phyloP scores from a whole-genome alignment of 2,888 invertebrate genomes.

The Theodoxus fluviatilis region DNA sequence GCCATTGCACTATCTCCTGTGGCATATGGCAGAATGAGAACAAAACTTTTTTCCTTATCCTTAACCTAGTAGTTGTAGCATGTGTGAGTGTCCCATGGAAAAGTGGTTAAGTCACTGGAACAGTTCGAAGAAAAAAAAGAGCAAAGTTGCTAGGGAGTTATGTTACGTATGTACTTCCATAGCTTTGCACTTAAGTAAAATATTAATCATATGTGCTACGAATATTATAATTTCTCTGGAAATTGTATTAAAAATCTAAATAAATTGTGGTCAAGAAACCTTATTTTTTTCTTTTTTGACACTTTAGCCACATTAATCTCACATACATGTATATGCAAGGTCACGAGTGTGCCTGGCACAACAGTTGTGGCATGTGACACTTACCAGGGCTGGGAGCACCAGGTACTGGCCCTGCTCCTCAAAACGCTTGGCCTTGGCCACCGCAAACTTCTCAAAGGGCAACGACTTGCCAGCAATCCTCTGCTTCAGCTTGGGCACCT shows the following conservation, averaged over 20 bases:
- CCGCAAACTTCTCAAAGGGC: conserved; percentile 95
- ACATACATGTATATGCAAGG: no score
- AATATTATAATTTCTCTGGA: background rate
- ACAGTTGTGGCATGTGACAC: conserved; percentile 38
- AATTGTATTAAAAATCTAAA: background rate
- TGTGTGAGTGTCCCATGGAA: no score
- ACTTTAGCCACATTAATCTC: background rate
- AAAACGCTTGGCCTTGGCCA: conserved; percentile 84
- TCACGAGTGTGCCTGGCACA: background rate
- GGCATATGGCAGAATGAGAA: no score
- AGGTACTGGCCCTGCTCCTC: conserved; percentile 77
- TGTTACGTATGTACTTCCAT: no score
- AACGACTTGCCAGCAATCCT: conserved; percentile 94
- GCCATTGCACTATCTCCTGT: no score
- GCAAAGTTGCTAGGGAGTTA: no score
- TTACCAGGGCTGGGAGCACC: conserved; percentile 78
- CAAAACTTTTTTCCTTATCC: no score
- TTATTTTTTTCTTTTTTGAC: background rate
- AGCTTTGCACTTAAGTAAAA: no score
- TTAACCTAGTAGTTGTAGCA: no score
- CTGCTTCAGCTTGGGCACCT: conserved; percentile 83
- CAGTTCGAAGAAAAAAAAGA: no score
- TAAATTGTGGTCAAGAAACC: background rate
- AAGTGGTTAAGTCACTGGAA: no score
- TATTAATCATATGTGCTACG: background rate